phyloP scores from a whole-genome alignment of 2,888 invertebrate species.

The Chaetoderma sp. region DNA sequence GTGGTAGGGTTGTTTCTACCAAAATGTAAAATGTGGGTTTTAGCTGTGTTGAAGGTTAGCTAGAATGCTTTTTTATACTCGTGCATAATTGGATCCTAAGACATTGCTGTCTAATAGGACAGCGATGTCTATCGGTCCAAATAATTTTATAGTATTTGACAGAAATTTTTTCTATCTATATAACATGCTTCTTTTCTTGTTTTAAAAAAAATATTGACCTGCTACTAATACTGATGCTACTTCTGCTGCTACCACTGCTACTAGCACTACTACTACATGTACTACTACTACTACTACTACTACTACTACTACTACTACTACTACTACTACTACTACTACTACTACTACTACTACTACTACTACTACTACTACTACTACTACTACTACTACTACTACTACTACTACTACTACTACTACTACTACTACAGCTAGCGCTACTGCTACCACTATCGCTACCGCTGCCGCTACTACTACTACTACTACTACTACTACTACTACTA shows the following conservation, averaged over 20 bases:
- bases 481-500: not conserved
- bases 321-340: constrained; percentile 2
- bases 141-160: too few species aligned
- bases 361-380: not conserved
- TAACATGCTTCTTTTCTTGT: too few species aligned
- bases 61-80: too few species aligned
- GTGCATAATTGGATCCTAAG: too few species aligned
- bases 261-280: not conserved
- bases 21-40: too few species aligned
- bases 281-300: constrained; percentile 12
- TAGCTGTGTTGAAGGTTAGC: too few species aligned
- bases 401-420: constrained; percentile 6
- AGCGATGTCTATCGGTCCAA: too few species aligned
- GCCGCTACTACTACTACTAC: constrained; percentile 5
- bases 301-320: constrained; percentile 5
- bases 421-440: not conserved
- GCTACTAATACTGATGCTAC: too few species aligned
- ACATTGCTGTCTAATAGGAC: too few species aligned
- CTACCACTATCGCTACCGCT: not conserved
- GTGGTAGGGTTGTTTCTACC: too few species aligned
- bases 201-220: too few species aligned
- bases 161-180: too few species aligned
- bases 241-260: constrained; percentile 1
- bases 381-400: not conserved
- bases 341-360: constrained; percentile 3